Evolutionary conservation across 2,888 invertebrate genomes (phyloP).

Genomic region (Dilophus febrilis): DNA sequence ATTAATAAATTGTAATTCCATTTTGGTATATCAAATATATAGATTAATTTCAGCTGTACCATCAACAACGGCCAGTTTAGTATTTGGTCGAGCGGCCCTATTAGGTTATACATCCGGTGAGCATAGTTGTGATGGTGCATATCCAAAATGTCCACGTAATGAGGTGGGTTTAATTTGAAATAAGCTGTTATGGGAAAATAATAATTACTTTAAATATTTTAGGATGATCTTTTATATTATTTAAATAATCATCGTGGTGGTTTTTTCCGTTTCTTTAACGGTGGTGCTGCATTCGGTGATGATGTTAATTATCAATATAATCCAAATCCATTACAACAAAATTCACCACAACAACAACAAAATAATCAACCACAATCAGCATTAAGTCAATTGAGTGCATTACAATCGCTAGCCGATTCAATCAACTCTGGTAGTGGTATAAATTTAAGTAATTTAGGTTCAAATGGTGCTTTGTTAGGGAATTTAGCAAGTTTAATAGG

Average conservation of each 20-base stretch:
- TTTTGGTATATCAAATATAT: slow-evolving; percentile 3
- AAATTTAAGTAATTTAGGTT: slow-evolving; percentile 11
- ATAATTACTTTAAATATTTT: too few species aligned
- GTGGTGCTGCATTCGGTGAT: slow-evolving; percentile 27
- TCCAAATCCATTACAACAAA: slow-evolving; percentile 2
- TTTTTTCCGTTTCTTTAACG: slow-evolving; percentile 62
- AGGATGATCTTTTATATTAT: slow-evolving; percentile 55
- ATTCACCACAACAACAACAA: slow-evolving; percentile 5
- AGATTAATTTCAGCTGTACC: slow-evolving; percentile 23
- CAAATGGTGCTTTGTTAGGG: slow-evolving; percentile 8
- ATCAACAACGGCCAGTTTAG: slow-evolving; percentile 39
- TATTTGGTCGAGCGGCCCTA: slow-evolving; percentile 58
- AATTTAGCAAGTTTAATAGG: slow-evolving; percentile 10
- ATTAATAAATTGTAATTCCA: neutral
- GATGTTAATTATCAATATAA: slow-evolving; percentile 4
- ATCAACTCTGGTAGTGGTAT: slow-evolving; percentile 9
- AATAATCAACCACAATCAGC: slow-evolving; percentile 4
- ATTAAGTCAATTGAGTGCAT: slow-evolving; percentile 6
- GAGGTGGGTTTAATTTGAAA: slow-evolving; percentile 22
- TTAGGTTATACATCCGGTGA: slow-evolving; percentile 46
- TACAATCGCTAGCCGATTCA: slow-evolving; percentile 7
- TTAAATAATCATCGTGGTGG: slow-evolving; percentile 75
- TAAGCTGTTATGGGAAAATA: too few species aligned
- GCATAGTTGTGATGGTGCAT: slow-evolving; percentile 33
- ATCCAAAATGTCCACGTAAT: slow-evolving; percentile 56